These are phyloP conservation scores for Euschistus heros DNA, from an alignment of 1,140 invertebrate species.

Conservation along the genomic window DNA sequence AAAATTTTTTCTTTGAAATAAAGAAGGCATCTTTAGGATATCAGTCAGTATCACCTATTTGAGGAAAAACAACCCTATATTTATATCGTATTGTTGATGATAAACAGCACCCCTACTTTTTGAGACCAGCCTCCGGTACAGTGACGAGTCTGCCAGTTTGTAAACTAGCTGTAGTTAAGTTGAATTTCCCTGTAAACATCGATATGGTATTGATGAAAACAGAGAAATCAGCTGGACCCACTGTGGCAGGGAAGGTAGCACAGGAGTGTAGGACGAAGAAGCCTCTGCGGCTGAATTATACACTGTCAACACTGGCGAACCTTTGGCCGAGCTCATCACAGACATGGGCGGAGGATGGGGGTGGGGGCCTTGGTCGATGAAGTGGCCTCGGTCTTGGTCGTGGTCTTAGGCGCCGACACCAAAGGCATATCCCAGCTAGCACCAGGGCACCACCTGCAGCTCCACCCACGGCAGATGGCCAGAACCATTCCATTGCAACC, in stretches of 20 bases:
- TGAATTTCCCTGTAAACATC: too few species aligned
- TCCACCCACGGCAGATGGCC: conserved; percentile 33
- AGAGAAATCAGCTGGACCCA: not conserved
- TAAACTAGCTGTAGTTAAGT: too few species aligned
- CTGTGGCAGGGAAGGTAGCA: not conserved
- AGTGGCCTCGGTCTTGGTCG: conserved; percentile 33
- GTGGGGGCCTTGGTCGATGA: conserved; percentile 36
- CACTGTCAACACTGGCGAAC: conserved; percentile 43
- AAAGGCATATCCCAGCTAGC: conserved; percentile 35
- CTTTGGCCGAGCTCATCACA: conserved; percentile 43
- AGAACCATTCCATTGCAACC: conserved; percentile 37
- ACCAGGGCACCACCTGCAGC: conserved; percentile 33
- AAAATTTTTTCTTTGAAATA: too few species aligned
- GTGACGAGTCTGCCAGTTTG: too few species aligned
- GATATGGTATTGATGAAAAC: too few species aligned
- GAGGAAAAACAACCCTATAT: too few species aligned
- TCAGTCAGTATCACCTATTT: too few species aligned
- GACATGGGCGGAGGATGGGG: conserved; percentile 32
- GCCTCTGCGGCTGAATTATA: conserved; percentile 34
- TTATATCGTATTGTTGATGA: too few species aligned
- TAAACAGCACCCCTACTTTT: too few species aligned
- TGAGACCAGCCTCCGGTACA: too few species aligned
- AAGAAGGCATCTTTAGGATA: too few species aligned
- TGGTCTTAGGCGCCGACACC: conserved; percentile 36
- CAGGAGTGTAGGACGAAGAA: too few species aligned